Evolutionary conservation across 2,113 vertebrate genomes (phyloP).

Genomic region (Thunnus maccoyii): DNA sequence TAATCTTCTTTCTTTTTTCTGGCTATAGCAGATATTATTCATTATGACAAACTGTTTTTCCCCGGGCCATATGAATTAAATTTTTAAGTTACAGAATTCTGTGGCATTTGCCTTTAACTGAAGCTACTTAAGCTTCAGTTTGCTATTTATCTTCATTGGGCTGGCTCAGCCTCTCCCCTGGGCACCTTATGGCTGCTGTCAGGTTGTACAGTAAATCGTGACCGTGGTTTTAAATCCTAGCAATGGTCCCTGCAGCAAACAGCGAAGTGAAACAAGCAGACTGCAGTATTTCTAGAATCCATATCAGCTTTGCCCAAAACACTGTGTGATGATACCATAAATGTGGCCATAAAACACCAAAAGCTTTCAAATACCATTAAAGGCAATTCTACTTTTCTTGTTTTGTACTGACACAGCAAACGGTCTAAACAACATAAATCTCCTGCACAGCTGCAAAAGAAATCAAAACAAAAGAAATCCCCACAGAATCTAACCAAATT

Average conservation of each 20-base stretch:
- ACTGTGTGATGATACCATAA: conserved; percentile 19
- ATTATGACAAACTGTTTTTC: conserved; percentile 44
- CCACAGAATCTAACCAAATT: not conserved
- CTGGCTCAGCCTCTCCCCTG: conserved; percentile 47
- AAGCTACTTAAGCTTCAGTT: conserved; percentile 49
- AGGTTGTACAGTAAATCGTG: conserved; percentile 66
- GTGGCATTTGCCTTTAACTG: conserved; percentile 51
- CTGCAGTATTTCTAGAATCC: conserved; percentile 38
- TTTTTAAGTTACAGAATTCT: conserved; percentile 45
- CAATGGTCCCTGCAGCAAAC: conserved; percentile 46
- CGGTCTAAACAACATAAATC: not conserved
- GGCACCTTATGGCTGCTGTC: conserved; percentile 52
- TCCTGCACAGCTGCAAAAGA: not conserved
- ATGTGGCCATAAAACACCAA: conserved; percentile 15
- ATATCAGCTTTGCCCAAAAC: conserved; percentile 38
- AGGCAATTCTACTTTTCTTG: not conserved
- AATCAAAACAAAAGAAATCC: not conserved
- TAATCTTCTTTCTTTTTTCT: conserved; percentile 23
- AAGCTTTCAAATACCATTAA: conserved; percentile 19
- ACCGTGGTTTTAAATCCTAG: conserved; percentile 64
- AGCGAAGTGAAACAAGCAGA: conserved; percentile 24
- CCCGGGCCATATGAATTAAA: conserved; percentile 24
- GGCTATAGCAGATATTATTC: conserved; percentile 32
- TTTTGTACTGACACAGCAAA: conserved; percentile 5
- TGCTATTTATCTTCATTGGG: conserved; percentile 68